These are phyloP conservation scores for Oreochromis tanganicae DNA, from an alignment of 2,113 vertebrate species.

Conservation along the genomic window DNA sequence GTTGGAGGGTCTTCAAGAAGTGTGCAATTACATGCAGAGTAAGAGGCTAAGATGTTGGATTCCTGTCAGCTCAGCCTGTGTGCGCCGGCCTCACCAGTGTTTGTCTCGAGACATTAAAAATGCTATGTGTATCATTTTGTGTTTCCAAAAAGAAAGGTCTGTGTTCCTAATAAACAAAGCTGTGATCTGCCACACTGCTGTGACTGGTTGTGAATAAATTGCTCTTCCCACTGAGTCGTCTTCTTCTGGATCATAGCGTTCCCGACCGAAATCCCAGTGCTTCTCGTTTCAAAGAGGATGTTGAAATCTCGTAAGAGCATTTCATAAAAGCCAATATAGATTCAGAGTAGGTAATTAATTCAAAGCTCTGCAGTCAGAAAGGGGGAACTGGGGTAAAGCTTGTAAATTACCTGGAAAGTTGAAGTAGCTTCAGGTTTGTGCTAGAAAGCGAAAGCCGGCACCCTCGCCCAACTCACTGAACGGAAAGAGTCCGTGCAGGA, in stretches of 20 bases:
- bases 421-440: not conserved
- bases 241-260: not conserved
- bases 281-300: not conserved
- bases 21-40: constrained; percentile 18
- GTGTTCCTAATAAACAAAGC: not conserved
- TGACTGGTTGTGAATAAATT: not conserved
- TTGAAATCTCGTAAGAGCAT: not conserved
- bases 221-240: not conserved
- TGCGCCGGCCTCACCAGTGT: not conserved
- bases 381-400: not conserved
- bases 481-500: not conserved
- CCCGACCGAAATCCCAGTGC: not conserved
- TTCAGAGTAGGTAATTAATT: not conserved
- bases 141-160: not conserved
- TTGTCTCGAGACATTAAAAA: not conserved
- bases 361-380: not conserved
- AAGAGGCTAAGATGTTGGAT: not conserved
- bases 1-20: constrained; percentile 19
- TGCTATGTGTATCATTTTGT: not conserved
- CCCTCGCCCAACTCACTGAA: not conserved
- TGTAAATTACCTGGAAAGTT: not conserved
- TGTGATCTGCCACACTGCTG: not conserved
- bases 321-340: not conserved
- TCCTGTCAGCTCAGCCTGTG: not conserved
- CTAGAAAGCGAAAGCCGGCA: not conserved